Evolutionary conservation across 2,113 vertebrate genomes (phyloP), one percentile per base, ranked within the genome.

Genomic region (Epinephelus cyanopodus): DNA sequence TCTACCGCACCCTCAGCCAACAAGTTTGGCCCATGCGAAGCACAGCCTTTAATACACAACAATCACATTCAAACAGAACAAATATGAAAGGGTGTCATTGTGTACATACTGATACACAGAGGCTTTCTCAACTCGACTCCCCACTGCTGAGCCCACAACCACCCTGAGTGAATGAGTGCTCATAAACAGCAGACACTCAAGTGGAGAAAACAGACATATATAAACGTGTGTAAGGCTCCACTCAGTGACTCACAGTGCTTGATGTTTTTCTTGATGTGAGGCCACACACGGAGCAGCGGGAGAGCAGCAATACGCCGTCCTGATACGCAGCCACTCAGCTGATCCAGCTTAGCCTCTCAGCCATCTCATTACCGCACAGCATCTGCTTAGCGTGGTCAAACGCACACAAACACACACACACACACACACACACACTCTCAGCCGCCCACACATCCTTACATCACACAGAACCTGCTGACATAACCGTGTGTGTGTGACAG

Each of bases 1-100:
- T 89, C 73, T 70, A 81, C 77, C 54, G 13, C 87, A 67, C 81
- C 84, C 80, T 82, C 81, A 57, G 72, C 81, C 81, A 87, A 82
- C 83, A 87, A 83, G 86, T 87, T 89, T 70, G 82, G 79, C 86
- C 76, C 68, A 78, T 88, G 89, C 58, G 47, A 90, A 88, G 79
- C 77, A 83, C 76, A 87, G 81, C 85, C 69, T 80, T 74, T 77
- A 81, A 92, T 71, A 84, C 78, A 90, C 85, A 94, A 93, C 87
- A 90, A 91, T 91, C 83, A 82, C 89, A 89, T 90, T 89, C 87
- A 92, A 87, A 73, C 79, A 61, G 58, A 81, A 90, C 79, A 86
- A 86, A 86, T 76, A 90, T 88, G 92, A 94, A 94, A 88, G 92
- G 83, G 72, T 89, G 77, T 85, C 93, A 90, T 95, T 95, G 94